Evolutionary conservation across 2,888 invertebrate genomes (phyloP), one percentile per base, ranked within the genome.

Genomic region (Eupelmus urozonus): DNA sequence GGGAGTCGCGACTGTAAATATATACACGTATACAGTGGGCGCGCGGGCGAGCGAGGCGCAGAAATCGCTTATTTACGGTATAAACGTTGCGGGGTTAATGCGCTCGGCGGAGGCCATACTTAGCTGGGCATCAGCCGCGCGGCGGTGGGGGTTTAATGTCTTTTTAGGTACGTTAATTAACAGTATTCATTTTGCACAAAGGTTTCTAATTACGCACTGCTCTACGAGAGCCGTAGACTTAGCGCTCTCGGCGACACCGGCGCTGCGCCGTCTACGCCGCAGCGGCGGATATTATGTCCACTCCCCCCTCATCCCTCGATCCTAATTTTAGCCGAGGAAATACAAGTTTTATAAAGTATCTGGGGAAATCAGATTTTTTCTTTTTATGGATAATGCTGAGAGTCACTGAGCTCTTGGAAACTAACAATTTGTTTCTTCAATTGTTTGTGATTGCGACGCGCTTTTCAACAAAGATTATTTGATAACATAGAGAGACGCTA

Each of bases 141-240:
- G n/a, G 40, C n/a, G 65, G 73, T n/a, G 29, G 75, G 75, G 79
- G 83, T 90, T 90, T 91, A 91, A 91, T 91, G 91, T 91, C 91
- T 91, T 91, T 88, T 91, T 91, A 91, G 88, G 90, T 90, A 90
- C 90, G 90, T 91, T 91, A 92, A 92, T 91, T 91, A 91, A 91
- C 91, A 90, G 91, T 91, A 92, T 92, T 92, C 91, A 91, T 91
- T 91, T 91, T 91, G 90, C 91, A 91, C 91, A 91, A 91, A 91
- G 91, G 91, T 91, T 91, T 91, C 91, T 91, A 92, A 92, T 91
- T 92, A 91, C 91, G 86, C 82, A 84, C 83, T 85, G 83, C 84
- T 83, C 82, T 82, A 83, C 3, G 70, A 27, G 62, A 81, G 84
- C 83, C 81, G 84, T 83, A 84, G 86, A 87, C 85, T 86, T 85